Base-by-base conservation (phyloP, 2,797 vertebrate species). In the Sebastes flavidus region DNA sequence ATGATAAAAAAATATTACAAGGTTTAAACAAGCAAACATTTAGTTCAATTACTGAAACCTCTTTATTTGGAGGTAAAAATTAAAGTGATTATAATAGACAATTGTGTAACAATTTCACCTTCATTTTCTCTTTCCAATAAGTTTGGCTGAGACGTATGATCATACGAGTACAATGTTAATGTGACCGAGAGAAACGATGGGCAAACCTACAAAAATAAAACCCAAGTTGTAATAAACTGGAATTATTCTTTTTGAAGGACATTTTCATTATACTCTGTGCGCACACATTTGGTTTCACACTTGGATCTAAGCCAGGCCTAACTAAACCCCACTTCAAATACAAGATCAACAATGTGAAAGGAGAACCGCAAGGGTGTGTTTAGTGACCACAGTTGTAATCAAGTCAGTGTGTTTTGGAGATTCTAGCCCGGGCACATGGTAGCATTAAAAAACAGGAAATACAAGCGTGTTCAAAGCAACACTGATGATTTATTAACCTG, bases 31-130 rank as follows among this genome's bases (percentile, higher is more conserved):
- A n/a, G 42, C 7, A 9, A 27, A 27, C 0, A 38, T 24, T 58
- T 5, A 2, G 30, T 16, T 2, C 0, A 0, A 56, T 36, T 20
- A 4, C 8, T n/a, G 11, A 63, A 25, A 34, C 22, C 2, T 9
- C 25, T 56, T 71, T 32, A 46, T 78, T n/a, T 58, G 16, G 18
- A 42, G 2, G 14, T 14, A 8, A 65, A 59, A 30, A 24, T 36
- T 1, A 38, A 58, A 25, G 22, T 4, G 0, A 56, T 36, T 2
- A 36, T 10, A 65, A 0, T 16, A 25, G 12, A 65, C 34, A 16
- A 0, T 7, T 62, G 30, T 0, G 32, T 62, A 62, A 14, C 6
- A 7, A 18, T 32, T 20, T 11, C 61, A 34, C 30, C 13, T 63
- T 62, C n/a, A 11, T 36, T 18, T 62, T 24, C 22, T 34, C 61